Base-by-base conservation (phyloP, 92 coral and sea anemone genomes). In the Zoanthus sansibaricus region DNA sequence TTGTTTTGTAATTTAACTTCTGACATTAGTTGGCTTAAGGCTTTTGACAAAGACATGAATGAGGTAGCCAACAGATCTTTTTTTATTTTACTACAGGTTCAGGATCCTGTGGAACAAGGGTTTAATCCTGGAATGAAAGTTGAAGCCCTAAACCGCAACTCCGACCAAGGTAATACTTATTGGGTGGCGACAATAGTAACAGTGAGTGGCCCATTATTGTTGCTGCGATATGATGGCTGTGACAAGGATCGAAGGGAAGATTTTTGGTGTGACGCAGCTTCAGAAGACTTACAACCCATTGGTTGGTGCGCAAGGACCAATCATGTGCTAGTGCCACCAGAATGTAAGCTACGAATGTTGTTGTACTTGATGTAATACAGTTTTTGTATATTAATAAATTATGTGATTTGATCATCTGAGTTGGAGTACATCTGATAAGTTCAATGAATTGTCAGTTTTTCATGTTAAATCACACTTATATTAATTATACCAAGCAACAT, bases 181-280 rank as follows among this genome's bases (percentile, higher is more conserved):
- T 94, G 98, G 98, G 96, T 94, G 33, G 98, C 98, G 0, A 91
- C 98, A 0, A 76, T 94, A 47, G 96, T 94, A 86, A 94, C 90
- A 83, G 95, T 88, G 54, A 91, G 96, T n/a, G 98, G 98, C 6
- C 96, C 98, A 4, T 78, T 94, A 31, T 88, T 94, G 68, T 88
- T 94, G 82, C 83, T 94, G 49, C 90, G 98, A 18, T 91, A 88
- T 71, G 98, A 94, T 91, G 98, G 98, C 18, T 88, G 86, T 84
- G 96, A 93, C 20, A 87, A 91, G 67, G 98, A 94, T 78, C 98
- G 96, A 56, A 93, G 94, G 87, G 95, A 93, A 9, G 98, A 94
- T 87, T 94, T 94, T 78, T 94, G 98, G 98, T 91, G 95, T 87
- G 91, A 93, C 84, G 87, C 94, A 1, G 80, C 91, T 16, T 88